Evolutionary conservation across 2,113 vertebrate genomes (phyloP).

Genomic region (Epinephelus cyanopodus): DNA sequence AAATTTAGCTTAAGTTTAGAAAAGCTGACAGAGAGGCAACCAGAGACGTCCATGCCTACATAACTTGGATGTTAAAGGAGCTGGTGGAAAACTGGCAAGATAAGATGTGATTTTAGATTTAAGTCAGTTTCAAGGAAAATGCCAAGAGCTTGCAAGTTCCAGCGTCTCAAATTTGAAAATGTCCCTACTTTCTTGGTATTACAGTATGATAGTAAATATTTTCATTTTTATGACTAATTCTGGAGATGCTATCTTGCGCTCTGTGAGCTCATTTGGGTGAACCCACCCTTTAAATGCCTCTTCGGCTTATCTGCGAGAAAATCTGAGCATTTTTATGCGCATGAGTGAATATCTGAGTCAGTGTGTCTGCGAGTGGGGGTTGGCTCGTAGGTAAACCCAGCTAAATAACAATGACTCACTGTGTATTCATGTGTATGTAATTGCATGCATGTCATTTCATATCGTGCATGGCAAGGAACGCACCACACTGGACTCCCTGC

Average conservation of each 20-base stretch:
- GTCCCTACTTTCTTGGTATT: not conserved
- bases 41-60: too few relatives aligned
- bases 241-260: not conserved
- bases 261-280: not conserved
- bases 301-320: not conserved
- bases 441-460: constrained; percentile 36
- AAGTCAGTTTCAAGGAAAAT: not conserved
- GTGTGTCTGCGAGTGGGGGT: constrained; percentile 9
- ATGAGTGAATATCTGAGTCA: constrained; percentile 14
- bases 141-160: not conserved
- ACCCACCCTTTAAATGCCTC: not conserved
- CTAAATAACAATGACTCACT: constrained; percentile 44
- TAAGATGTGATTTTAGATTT: not conserved
- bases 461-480: constrained; percentile 14
- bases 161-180: not conserved
- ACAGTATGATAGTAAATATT: not conserved
- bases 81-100: too few relatives aligned
- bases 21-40: too few relatives aligned
- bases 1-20: too few relatives aligned
- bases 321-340: not conserved
- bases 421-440: constrained; percentile 16
- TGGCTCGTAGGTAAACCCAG: constrained; percentile 16
- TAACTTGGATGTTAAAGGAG: too few relatives aligned
- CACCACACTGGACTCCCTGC: not conserved
- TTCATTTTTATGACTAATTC: not conserved